Base-by-base conservation (phyloP, 2,797 vertebrate genomes). In the Emydoidea blandingii region DNA sequence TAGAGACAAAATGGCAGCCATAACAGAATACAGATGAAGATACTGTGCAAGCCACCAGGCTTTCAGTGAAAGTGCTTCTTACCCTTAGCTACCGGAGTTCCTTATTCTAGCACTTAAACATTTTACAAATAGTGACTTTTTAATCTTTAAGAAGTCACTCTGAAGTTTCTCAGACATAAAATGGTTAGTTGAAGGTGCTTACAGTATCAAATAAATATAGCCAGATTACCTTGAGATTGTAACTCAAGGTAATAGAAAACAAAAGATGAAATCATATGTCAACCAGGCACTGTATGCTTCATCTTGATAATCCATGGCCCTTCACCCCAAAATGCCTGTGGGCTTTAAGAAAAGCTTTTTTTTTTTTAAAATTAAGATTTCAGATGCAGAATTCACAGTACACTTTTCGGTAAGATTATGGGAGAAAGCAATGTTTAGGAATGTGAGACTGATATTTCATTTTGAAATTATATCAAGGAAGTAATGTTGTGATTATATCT, bases 381-480 rank as follows among this genome's bases (percentile, higher is more conserved):
- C 62, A 91, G 89, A 87, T 74, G 89, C 76, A 86, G 82, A 96
- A 50, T 84, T 95, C 82, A 59, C 27, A 27, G 72, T 44, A 18
- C 88, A 52, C 92, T 85, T 96, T 94, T 94, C 81, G 59, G 84
- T 91, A 92, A 85, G 10, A 5, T 81, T 89, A 83, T 53, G 86
- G 90, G 90, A 94, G 78, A 83, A 93, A 93, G n/a, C 94, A 96
- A 88, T 94, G 89, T 93, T 92, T 95, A 84, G 91, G 52, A 86
- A 49, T 81, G 37, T 79, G 86, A 92, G 59, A 85, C 52, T 91
- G 68, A 81, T 86, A 88, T 62, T 86, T 94, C 91, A 92, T 91
- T 95, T 83, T 56, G 54, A 74, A 94, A 81, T 37, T 91, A 47
- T 96, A 27, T 95, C 83, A 91, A 86, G 81, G 91, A 92, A 94